Conservation (phyloP, 2,888 invertebrate species). For the Agrotis ipsilon region DNA sequence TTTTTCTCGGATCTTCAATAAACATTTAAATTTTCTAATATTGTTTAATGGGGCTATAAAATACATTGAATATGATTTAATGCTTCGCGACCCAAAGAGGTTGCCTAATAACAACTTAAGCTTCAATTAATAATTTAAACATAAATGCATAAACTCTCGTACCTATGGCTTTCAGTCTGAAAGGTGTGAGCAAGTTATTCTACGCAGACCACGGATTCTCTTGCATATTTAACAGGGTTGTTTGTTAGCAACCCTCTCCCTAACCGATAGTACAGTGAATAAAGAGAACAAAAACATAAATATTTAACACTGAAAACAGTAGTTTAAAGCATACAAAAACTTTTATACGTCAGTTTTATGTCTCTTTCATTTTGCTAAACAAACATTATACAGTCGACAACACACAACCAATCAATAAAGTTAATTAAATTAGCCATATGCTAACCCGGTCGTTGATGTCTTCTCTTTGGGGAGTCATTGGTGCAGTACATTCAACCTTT, state of each 20-base stretch:
- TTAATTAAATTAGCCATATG: conserved; percentile 34
- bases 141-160: conserved; percentile 19
- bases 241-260: conserved; percentile 22
- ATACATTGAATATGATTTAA: background rate
- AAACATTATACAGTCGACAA: background rate
- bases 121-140: conserved; percentile 34
- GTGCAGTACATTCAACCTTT: conserved; percentile 23
- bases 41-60: background rate
- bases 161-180: conserved; percentile 34
- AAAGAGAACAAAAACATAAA: conserved; percentile 22
- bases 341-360: background rate
- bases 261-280: conserved; percentile 18
- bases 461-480: conserved; percentile 49
- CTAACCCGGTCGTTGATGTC: conserved; percentile 49
- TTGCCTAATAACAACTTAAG: background rate
- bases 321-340: background rate
- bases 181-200: conserved; percentile 44
- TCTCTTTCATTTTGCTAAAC: background rate
- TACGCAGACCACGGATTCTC: conserved; percentile 50
- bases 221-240: conserved; percentile 49
- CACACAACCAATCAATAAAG: conserved; percentile 18
- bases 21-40: background rate
- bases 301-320: conserved; percentile 12
- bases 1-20: background rate
- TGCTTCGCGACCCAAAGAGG: conserved; percentile 1